Evolutionary conservation across 2,797 vertebrate genomes (phyloP).

Genomic region (Channa striata): DNA sequence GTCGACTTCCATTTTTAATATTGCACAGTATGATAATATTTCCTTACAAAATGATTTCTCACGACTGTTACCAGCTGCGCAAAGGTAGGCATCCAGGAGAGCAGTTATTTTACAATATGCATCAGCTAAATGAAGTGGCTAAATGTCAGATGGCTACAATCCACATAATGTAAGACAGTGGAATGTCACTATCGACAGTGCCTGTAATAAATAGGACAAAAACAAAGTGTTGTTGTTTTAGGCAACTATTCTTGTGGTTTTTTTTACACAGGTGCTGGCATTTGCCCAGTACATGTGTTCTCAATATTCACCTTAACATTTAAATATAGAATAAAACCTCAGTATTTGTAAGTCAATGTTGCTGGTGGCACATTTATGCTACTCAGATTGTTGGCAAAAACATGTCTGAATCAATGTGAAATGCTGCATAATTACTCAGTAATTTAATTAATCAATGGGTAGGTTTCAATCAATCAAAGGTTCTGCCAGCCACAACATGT

Average conservation of each 20-base stretch:
- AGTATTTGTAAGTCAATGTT: slow-evolving; percentile 18
- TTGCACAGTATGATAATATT: too few relatives aligned
- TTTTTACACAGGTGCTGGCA: neutral
- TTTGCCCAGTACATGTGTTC: slow-evolving; percentile 12
- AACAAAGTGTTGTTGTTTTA: neutral
- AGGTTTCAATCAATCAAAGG: slow-evolving; percentile 58
- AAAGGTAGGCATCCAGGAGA: too few relatives aligned
- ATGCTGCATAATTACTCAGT: slow-evolving; percentile 56
- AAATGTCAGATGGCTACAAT: neutral
- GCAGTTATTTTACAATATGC: slow-evolving; percentile 10
- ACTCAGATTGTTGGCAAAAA: slow-evolving; percentile 47
- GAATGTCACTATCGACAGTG: too few relatives aligned
- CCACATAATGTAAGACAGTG: neutral
- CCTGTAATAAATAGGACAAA: too few relatives aligned
- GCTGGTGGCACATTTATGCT: slow-evolving; percentile 31
- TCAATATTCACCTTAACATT: slow-evolving; percentile 9
- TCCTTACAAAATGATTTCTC: neutral
- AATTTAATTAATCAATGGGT: too few relatives aligned
- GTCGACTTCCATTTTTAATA: neutral
- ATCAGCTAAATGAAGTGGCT: neutral
- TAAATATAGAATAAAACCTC: neutral
- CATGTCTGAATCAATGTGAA: slow-evolving; percentile 50
- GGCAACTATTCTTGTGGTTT: too few relatives aligned
- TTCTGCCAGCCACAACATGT: slow-evolving; percentile 33
- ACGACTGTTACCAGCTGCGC: neutral